These are phyloP conservation scores for Lepus americanus DNA, from an alignment of 2,113 vertebrate genomes.

Conservation along the genomic window DNA sequence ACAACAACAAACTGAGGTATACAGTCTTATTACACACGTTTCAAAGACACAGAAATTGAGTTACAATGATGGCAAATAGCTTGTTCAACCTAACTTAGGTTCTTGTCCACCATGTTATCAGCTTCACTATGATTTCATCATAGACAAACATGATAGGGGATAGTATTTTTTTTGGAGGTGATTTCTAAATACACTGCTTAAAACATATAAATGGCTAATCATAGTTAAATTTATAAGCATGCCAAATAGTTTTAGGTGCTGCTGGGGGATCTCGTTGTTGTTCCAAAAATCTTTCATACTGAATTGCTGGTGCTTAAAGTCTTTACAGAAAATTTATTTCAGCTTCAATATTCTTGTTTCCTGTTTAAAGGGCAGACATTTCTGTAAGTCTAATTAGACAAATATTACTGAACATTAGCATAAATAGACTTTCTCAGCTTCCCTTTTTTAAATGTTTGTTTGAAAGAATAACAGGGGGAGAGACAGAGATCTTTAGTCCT, in stretches of 20 bases:
- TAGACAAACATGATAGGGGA: background rate
- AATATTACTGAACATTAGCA: slow-evolving; percentile 1
- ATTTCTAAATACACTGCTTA: background rate
- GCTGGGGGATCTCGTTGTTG: background rate
- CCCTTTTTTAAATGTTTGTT: background rate
- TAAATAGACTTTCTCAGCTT: background rate
- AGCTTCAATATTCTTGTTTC: background rate
- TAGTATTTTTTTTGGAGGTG: background rate
- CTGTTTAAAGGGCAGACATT: background rate
- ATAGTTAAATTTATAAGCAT: slow-evolving; percentile 36
- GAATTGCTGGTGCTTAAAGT: slow-evolving; percentile 10
- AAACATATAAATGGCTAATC: background rate
- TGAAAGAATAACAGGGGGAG: no score
- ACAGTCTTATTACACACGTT: background rate
- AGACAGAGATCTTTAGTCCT: no score
- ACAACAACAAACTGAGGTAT: background rate
- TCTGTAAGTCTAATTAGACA: slow-evolving; percentile 48
- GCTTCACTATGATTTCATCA: background rate
- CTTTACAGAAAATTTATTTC: slow-evolving; percentile 2
- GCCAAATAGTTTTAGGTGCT: slow-evolving; percentile 26
- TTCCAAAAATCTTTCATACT: background rate
- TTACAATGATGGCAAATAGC: background rate
- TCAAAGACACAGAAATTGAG: slow-evolving; percentile 1
- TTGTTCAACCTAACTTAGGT: background rate
- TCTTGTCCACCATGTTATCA: background rate